Evolutionary conservation across 2,888 invertebrate species (phyloP).

Genomic region (Apotomis betuletana): DNA sequence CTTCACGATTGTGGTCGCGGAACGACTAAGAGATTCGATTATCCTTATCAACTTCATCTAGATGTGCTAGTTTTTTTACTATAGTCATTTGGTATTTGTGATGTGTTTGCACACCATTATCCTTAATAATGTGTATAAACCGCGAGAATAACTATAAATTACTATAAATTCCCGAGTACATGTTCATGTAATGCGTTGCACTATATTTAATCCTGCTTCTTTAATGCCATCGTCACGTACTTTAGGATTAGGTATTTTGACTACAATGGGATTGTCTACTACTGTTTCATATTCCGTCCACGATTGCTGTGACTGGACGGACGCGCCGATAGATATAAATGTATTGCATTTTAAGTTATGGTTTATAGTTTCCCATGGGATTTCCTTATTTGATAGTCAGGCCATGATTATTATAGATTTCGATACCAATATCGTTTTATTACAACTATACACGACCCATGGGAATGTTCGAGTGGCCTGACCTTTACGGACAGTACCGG

Average conservation of each 20-base stretch:
- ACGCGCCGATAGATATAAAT: conserved; percentile 38
- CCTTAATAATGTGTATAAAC: too few species aligned
- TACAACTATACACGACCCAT: neutral
- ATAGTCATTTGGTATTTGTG: too few species aligned
- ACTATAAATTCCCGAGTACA: neutral
- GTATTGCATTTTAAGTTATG: conserved; percentile 46
- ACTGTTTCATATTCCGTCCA: conserved; percentile 37
- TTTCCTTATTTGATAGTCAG: conserved; percentile 23
- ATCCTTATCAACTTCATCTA: too few species aligned
- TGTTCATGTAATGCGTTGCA: conserved; percentile 23
- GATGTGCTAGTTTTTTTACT: too few species aligned
- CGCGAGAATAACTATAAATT: too few species aligned
- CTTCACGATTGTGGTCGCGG: too few species aligned
- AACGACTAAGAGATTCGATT: too few species aligned
- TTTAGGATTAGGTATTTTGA: conserved; percentile 27
- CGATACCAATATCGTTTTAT: conserved; percentile 7
- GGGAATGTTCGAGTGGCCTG: neutral
- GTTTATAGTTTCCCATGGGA: conserved; percentile 41
- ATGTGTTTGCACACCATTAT: too few species aligned
- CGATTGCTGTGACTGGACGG: conserved; percentile 36
- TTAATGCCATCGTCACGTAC: conserved; percentile 30
- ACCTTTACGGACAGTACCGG: neutral
- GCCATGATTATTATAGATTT: conserved; percentile 9
- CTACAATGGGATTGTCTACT: conserved; percentile 35
- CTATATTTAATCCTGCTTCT: conserved; percentile 34